These are phyloP conservation scores for Rhabdophis nuchalis DNA, from an alignment of 2,797 vertebrate genomes.

Conservation along the genomic window DNA sequence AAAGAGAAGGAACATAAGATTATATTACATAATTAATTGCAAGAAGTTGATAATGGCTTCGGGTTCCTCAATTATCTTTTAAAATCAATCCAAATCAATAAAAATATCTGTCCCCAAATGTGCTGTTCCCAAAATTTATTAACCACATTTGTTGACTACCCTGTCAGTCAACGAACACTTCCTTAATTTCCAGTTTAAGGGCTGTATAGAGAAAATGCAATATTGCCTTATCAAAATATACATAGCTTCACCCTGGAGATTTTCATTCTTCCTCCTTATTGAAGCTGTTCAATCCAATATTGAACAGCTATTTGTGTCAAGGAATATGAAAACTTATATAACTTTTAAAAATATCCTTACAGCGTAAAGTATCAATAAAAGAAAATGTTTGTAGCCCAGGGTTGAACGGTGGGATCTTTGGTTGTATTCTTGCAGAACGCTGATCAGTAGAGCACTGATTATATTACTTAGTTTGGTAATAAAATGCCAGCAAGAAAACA, in stretches of 20 bases:
- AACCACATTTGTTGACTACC: neutral
- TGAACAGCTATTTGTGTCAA: neutral
- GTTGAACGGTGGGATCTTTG: too few species aligned
- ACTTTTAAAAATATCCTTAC: neutral
- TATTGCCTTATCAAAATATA: neutral
- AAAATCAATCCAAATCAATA: neutral
- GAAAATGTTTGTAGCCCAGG: too few species aligned
- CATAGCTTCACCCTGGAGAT: neutral
- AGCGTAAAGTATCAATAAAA: neutral
- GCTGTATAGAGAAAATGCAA: neutral
- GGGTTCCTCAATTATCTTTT: neutral
- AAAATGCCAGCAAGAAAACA: too few species aligned
- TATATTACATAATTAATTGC: neutral
- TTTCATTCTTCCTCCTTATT: neutral
- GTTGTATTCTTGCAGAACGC: too few species aligned
- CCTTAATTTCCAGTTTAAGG: neutral
- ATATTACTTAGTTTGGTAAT: too few species aligned
- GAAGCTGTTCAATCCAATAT: neutral
- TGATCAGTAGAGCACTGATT: too few species aligned
- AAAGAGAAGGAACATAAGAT: neutral
- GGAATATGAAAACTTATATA: neutral
- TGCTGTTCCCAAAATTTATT: neutral
- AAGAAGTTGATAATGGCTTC: neutral
- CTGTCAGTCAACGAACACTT: neutral
- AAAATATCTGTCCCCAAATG: neutral